Conservation (phyloP, 1,140 invertebrate genomes). For the Meloidogyne exigua region DNA sequence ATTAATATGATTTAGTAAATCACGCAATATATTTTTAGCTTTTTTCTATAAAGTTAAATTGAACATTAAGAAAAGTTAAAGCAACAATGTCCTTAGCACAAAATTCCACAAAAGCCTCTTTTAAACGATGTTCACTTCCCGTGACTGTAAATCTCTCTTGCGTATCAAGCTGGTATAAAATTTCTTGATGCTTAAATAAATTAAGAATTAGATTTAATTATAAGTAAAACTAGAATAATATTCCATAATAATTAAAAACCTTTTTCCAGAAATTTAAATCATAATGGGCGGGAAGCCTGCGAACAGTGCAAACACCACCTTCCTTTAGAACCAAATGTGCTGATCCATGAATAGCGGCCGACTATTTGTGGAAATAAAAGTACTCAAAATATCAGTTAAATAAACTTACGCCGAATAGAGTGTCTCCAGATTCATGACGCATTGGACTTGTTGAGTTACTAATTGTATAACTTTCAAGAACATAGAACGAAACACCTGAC, state of each 20-base stretch:
- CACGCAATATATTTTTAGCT: constrained; percentile 17
- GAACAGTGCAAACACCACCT: constrained; percentile 18
- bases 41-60: constrained; percentile 16
- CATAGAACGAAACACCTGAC: neutral
- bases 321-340: constrained; percentile 26
- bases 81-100: constrained; percentile 19
- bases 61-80: neutral
- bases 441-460: neutral
- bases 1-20: neutral
- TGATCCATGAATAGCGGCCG: neutral
- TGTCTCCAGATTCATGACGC: neutral
- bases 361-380: neutral
- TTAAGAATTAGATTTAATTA: neutral
- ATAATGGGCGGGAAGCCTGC: neutral
- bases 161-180: constrained; percentile 17
- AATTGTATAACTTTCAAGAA: neutral
- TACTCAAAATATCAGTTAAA: neutral
- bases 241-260: neutral
- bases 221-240: too few species aligned
- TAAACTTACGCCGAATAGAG: constrained; percentile 5
- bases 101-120: constrained; percentile 26
- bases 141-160: constrained; percentile 7
- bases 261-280: constrained; percentile 25
- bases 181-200: constrained; percentile 10
- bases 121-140: constrained; percentile 9